Base-by-base conservation (phyloP, 2,113 vertebrate genomes). In the Tricholaema leucomelas region DNA sequence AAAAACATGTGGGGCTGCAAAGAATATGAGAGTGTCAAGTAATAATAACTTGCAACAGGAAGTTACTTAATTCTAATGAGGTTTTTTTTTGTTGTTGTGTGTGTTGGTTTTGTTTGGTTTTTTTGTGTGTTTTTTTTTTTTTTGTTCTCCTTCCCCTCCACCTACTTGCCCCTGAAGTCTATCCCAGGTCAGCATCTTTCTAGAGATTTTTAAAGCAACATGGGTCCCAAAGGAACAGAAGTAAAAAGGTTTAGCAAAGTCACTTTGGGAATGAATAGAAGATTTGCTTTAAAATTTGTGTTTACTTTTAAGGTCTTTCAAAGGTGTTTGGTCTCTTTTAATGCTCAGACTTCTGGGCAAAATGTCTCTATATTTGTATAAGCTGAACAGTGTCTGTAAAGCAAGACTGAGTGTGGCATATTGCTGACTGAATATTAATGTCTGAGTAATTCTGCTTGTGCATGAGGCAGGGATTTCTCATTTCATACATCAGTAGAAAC, bases 401-500 rank as follows among this genome's bases (percentile, higher is more conserved):
- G 44, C 73, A 85, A 82, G 30, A 24, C 46, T 65, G 46, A 85
- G n/a, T 28, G 66, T 76, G 76, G 35, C 58, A 75, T 35, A 46
- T 5, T 30, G 17, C 79, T 65, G 91, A 16, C 56, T 86, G 94
- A 90, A 84, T 52, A 84, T 27, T 75, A 91, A 88, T 72, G 44
- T 70, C 54, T 90, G 64, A 59, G 15, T 86, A 87, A 93, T 87
- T 94, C 71, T 87, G 42, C 76, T 48, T 86, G 77, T 54, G 80
- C 64, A 76, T 3, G 31, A 93, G 74, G 74, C 1, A 0, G 82
- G 40, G 35, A 91, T 86, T 96, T 96, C 80, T 95, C 74, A 92
- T 97, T 96, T 95, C 93, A 95, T 93, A 90, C 77, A 78, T 83
- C 40, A 4, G 54, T 83, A 95, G 72, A 90, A 92, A 88, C 27